Conservation (phyloP, 1,140 invertebrate genomes). For the Uloborus diversus region DNA sequence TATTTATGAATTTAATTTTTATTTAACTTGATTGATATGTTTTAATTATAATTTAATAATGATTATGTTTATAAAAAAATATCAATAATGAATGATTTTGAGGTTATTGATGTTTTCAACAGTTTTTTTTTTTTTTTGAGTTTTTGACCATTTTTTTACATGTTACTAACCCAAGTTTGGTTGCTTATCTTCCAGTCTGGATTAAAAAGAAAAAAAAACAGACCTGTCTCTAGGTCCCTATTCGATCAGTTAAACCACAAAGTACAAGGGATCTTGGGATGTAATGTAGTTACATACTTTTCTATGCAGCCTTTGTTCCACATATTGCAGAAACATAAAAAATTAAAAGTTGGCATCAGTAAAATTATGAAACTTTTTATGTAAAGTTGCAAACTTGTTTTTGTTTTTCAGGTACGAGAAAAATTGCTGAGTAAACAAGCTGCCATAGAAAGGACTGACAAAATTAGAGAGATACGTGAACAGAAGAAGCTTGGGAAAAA, state of each 20-base stretch:
- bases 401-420: constrained; percentile 73
- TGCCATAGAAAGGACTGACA: constrained; percentile 84
- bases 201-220: no score
- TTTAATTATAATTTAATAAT: no score
- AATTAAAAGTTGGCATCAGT: background rate
- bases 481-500: constrained; percentile 93
- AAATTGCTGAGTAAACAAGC: constrained; percentile 85
- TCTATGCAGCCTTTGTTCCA: background rate
- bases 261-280: background rate
- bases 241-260: background rate
- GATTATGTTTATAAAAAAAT: no score
- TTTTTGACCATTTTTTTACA: no score
- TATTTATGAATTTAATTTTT: no score
- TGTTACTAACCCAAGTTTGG: no score
- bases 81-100: no score
- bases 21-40: no score
- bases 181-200: no score
- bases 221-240: background rate
- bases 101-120: no score
- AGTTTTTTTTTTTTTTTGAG: no score
- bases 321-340: background rate
- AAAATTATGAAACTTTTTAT: background rate
- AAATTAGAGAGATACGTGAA: constrained; percentile 85
- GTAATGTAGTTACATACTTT: background rate
- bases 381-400: constrained; percentile 9